A percentile compares a stretch with the other conserved stretches of the same genome.
These are phyloP conservation scores for Abscondita cerata DNA, from an alignment of 2,888 invertebrate species.

Conservation along the genomic window DNA sequence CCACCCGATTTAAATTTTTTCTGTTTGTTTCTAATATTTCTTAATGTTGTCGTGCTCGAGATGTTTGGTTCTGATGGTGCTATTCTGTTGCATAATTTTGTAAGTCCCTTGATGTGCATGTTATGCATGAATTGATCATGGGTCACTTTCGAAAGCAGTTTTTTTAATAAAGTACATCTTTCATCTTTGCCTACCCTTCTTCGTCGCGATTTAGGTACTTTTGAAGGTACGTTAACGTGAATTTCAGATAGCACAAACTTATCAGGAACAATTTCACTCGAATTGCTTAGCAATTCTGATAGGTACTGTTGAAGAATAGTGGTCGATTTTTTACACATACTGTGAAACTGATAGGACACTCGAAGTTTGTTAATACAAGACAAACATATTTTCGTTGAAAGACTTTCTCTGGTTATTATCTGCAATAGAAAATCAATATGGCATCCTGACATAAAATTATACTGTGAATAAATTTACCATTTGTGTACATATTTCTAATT, in stretches of 20 bases:
- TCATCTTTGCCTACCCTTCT: conserved; percentile 55
- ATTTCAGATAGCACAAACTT: conserved; percentile 51
- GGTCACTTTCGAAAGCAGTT: conserved; percentile 47
- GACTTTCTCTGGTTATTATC: conserved; percentile 53
- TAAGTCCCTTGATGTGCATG: conserved; percentile 30
- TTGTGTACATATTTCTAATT: conserved; percentile 55
- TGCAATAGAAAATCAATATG: conserved; percentile 56
- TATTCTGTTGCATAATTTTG: conserved; percentile 28
- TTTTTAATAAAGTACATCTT: conserved; percentile 54
- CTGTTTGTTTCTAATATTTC: neutral
- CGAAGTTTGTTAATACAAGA: conserved; percentile 55
- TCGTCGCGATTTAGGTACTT: conserved; percentile 29
- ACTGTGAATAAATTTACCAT: conserved; percentile 50
- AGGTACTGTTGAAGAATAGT: conserved; percentile 53
- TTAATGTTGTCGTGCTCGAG: too few species aligned
- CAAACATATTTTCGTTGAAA: conserved; percentile 54
- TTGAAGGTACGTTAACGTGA: conserved; percentile 43
- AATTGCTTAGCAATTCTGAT: conserved; percentile 47
- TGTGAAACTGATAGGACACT: conserved; percentile 55
- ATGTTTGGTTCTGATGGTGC: neutral
- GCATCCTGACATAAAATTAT: conserved; percentile 42
- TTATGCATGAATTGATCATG: conserved; percentile 32
- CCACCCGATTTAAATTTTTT: conserved; percentile 44
- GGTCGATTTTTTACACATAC: conserved; percentile 55
- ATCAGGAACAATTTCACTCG: conserved; percentile 42